A percentile compares a stretch with the other conserved stretches of the same genome.
These are phyloP conservation scores for Andrena haemorrhoa DNA, from an alignment of 2,888 invertebrate genomes.

Conservation along the genomic window DNA sequence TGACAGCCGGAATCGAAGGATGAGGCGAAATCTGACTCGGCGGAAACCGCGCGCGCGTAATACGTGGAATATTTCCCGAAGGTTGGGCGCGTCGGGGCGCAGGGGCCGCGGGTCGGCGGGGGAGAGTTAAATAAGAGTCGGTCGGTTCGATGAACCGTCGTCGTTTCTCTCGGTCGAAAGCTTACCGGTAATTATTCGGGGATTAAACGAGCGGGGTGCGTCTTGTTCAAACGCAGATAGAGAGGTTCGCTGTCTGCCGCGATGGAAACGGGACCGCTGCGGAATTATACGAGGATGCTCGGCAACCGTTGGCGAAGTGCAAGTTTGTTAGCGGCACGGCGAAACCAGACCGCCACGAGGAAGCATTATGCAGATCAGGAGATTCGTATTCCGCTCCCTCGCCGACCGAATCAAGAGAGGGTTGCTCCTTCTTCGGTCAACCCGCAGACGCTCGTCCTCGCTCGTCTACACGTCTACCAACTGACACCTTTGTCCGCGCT, in stretches of 20 bases:
- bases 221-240: constrained; percentile 42
- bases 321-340: constrained; percentile 70
- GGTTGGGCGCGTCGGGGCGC: constrained; percentile 1
- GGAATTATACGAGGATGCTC: constrained; percentile 43
- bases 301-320: constrained; percentile 60
- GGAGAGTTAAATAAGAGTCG: constrained; percentile 31
- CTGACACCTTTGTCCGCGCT: no score
- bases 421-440: neutral
- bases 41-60: constrained; percentile 36
- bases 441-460: neutral
- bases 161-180: constrained; percentile 27
- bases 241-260: constrained; percentile 10
- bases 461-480: neutral
- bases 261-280: constrained; percentile 11
- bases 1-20: neutral
- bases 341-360: constrained; percentile 40
- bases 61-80: constrained; percentile 27
- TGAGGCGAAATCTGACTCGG: constrained; percentile 10
- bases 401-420: neutral
- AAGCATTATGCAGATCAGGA: constrained; percentile 69
- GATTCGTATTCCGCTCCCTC: constrained; percentile 64
- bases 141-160: constrained; percentile 40
- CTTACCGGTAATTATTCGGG: constrained; percentile 63
- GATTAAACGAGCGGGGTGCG: constrained; percentile 54
- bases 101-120: no score